These are phyloP conservation scores for Vanessa atalanta DNA, from an alignment of 1,140 invertebrate genomes.

Conservation along the genomic window DNA sequence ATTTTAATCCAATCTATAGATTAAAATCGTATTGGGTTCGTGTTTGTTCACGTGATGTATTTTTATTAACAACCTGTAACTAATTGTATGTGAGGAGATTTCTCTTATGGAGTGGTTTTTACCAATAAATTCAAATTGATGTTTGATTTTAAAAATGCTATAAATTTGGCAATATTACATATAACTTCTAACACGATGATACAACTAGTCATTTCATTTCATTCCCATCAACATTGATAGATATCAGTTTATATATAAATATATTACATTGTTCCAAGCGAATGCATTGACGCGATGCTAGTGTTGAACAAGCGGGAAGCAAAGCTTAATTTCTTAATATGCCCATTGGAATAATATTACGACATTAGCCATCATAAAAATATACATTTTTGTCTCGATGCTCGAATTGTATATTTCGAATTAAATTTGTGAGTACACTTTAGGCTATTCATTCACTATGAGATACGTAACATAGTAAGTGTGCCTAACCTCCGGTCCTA, in stretches of 20 bases:
- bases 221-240: too few relatives aligned
- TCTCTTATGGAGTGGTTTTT: too few relatives aligned
- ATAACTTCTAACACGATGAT: too few relatives aligned
- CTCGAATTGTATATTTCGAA: slow-evolving; percentile 35
- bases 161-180: too few relatives aligned
- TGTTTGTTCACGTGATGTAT: too few relatives aligned
- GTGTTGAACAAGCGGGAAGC: not conserved
- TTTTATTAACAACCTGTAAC: too few relatives aligned
- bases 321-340: slow-evolving; percentile 13
- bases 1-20: not conserved
- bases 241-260: not conserved
- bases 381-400: slow-evolving; percentile 32
- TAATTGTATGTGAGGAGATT: too few relatives aligned
- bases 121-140: too few relatives aligned
- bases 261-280: not conserved
- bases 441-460: not conserved
- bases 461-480: not conserved
- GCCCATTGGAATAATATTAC: not conserved
- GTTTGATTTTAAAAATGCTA: too few relatives aligned
- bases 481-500: too few relatives aligned
- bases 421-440: not conserved
- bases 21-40: not conserved
- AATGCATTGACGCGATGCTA: not conserved
- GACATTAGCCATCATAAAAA: slow-evolving; percentile 19
- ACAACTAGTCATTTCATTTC: too few relatives aligned